These are phyloP conservation scores for Tympanuchus pallidicinctus DNA, from an alignment of 2,113 vertebrate genomes.

Conservation along the genomic window DNA sequence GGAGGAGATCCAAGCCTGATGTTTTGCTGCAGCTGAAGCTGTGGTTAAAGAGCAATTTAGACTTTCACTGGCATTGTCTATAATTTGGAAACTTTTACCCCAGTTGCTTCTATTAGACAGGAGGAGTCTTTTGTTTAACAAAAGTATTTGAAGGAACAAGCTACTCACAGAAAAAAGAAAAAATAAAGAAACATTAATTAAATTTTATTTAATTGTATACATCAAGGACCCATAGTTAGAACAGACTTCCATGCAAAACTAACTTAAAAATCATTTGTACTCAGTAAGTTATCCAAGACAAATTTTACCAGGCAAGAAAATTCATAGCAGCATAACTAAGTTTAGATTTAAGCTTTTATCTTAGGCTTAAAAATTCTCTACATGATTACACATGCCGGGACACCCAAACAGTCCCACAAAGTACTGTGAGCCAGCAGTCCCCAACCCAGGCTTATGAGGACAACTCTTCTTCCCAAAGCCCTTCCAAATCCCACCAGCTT, in stretches of 20 bases:
- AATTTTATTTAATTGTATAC: not conserved
- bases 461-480: not conserved
- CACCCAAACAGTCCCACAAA: not conserved
- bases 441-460: not conserved
- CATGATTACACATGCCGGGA: not conserved
- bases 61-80: not conserved
- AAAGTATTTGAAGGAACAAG: not conserved
- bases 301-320: not conserved
- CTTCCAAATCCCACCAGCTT: not conserved
- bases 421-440: not conserved
- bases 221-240: not conserved
- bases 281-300: not conserved
- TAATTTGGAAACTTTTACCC: not conserved
- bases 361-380: not conserved
- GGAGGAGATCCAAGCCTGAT: constrained; percentile 81
- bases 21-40: constrained; percentile 81
- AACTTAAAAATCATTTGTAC: not conserved
- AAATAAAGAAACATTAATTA: not conserved
- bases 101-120: not conserved
- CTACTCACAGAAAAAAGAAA: not conserved
- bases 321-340: not conserved
- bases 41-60: not conserved
- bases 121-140: not conserved
- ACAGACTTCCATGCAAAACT: not conserved
- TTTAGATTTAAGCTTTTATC: not conserved